phyloP scores from a whole-genome alignment of 2,888 invertebrate genomes.

The Drosophila kanekoi region DNA sequence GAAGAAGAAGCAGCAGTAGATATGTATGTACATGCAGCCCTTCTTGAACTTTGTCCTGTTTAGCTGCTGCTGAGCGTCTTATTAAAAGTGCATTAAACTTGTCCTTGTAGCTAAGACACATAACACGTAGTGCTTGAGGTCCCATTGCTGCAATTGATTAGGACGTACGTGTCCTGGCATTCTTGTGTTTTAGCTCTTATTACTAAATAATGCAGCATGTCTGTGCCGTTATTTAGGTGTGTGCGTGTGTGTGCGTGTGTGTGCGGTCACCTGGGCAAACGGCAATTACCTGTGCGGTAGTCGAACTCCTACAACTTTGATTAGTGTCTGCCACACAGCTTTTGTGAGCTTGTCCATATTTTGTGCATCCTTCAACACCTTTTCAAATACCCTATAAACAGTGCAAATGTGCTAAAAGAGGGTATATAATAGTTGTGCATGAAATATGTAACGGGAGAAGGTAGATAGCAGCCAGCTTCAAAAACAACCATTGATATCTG shows the following conservation, averaged over 20 bases:
- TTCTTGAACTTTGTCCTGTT: slow-evolving; percentile 8
- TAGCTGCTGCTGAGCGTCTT: slow-evolving; percentile 38
- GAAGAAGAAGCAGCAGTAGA: background rate
- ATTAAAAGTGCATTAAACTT: slow-evolving; percentile 83
- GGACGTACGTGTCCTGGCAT: slow-evolving; percentile 59
- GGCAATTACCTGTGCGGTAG: slow-evolving; percentile 54
- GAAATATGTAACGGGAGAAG: background rate
- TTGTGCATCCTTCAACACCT: slow-evolving; percentile 74
- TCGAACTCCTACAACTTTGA: slow-evolving; percentile 49
- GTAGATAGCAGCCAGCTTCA: too few relatives aligned
- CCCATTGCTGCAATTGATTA: slow-evolving; percentile 77
- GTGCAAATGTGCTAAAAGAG: too few relatives aligned
- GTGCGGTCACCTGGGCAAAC: slow-evolving; percentile 59
- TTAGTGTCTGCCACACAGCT: slow-evolving; percentile 56
- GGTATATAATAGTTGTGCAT: background rate
- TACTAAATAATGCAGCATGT: slow-evolving; percentile 73
- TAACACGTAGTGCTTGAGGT: slow-evolving; percentile 46
- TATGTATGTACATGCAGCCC: background rate
- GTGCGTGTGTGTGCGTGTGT: slow-evolving; percentile 21
- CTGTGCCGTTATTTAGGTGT: slow-evolving; percentile 26
- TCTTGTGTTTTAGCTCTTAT: slow-evolving; percentile 52
- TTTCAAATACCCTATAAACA: slow-evolving; percentile 14
- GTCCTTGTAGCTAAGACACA: slow-evolving; percentile 26
- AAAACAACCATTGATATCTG: too few relatives aligned
- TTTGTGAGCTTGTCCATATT: slow-evolving; percentile 50